Evolutionary conservation across 2,113 vertebrate genomes (phyloP).

Genomic region (Vidua chalybeata): DNA sequence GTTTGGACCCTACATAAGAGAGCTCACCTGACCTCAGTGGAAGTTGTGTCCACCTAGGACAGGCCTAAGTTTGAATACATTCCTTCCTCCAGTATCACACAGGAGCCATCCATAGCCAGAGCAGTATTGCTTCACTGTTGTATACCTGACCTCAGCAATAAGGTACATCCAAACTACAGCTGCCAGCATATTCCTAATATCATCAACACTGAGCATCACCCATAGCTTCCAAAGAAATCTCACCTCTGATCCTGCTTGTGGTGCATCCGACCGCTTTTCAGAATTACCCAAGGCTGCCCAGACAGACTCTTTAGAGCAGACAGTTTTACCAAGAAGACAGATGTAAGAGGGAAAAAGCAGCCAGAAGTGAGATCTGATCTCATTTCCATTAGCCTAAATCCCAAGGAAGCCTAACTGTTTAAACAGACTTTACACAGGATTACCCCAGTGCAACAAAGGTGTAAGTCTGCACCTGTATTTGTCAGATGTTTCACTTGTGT

Average conservation of each 20-base stretch:
- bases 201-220: neutral
- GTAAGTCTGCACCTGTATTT: neutral
- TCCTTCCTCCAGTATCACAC: neutral
- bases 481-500: neutral
- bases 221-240: neutral
- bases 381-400: neutral
- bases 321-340: neutral
- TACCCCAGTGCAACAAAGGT: neutral
- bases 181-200: neutral
- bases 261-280: neutral
- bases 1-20: neutral
- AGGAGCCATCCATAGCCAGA: rapidly evolving
- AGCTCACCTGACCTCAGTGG: neutral
- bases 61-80: neutral
- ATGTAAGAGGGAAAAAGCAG: neutral
- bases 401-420: neutral
- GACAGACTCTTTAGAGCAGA: neutral
- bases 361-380: neutral
- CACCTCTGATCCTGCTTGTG: neutral
- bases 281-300: neutral
- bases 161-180: neutral
- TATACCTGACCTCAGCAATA: neutral
- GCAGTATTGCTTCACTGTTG: neutral
- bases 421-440: neutral
- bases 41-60: neutral